Evolutionary conservation across 2,797 vertebrate genomes (phyloP), one percentile per base, ranked within the genome.

Genomic region (Gambusia yucatana): DNA sequence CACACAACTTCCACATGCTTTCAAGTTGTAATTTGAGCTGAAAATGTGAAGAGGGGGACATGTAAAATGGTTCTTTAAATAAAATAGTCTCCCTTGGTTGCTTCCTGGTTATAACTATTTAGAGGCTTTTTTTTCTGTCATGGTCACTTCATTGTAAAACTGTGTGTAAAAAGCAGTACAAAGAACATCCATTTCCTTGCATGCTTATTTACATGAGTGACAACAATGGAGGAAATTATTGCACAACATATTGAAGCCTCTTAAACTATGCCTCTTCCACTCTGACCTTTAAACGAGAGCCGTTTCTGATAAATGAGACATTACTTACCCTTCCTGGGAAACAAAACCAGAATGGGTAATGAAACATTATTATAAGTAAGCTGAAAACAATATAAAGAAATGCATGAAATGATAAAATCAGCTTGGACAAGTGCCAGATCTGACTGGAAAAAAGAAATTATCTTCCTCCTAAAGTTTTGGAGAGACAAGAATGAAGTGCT

Each of bases 171-270:
- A 79, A 46, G 16, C 22, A 46, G 13, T 28, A 28, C 84, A 90
- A 93, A 89, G 77, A 87, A 85, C 83, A 85, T 92, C 72, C 79
- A 86, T 89, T 75, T 92, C 25, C 17, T 63, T 76, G n/a, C 86
- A 84, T 71, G 73, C 82, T 94, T 87, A 92, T 95, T 91, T 93
- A 91, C 90, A 91, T 94, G 93, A 95, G 94, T 92, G 92, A 89
- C 89, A 93, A 94, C 94, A 95, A 95, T 94, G 90, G 95, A 93
- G 91, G 88, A 91, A 85, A 94, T 94, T 94, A 95, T 87, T 88
- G 84, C 79, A 85, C 85, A 89, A 91, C 87, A 93, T 92, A 89
- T 91, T 89, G 90, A 92, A 94, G 92, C 89, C 93, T 93, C 88
- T 93, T 94, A 94, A 94, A 94, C 84, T 87, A 84, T 85, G 81